phyloP scores from a whole-genome alignment of 2,888 invertebrate genomes.

The Dascillus cervinus region DNA sequence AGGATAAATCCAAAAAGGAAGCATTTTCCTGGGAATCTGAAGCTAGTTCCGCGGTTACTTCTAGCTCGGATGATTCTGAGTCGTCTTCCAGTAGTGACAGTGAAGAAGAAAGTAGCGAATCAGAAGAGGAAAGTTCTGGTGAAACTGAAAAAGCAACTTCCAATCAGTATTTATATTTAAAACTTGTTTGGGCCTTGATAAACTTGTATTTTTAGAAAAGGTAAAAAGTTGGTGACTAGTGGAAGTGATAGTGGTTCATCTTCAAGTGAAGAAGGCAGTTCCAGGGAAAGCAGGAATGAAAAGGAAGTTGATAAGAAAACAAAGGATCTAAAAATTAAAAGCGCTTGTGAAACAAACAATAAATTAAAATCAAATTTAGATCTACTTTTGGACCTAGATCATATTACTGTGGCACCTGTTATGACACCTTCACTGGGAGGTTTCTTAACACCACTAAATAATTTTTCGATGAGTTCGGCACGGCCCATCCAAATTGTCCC shows the following conservation, averaged over 20 bases:
- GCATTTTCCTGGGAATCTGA: slow-evolving; percentile 39
- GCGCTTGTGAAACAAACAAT: neutral
- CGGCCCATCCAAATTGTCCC: slow-evolving; percentile 51
- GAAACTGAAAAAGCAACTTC: too few relatives aligned
- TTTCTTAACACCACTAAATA: slow-evolving; percentile 57
- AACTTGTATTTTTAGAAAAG: slow-evolving; percentile 7
- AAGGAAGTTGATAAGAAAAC: slow-evolving; percentile 11
- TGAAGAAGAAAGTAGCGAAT: slow-evolving; percentile 18
- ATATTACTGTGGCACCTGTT: slow-evolving; percentile 59
- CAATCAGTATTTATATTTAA: too few relatives aligned
- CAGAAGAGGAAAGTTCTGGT: slow-evolving; percentile 9
- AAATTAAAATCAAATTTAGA: slow-evolving; percentile 65
- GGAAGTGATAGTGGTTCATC: slow-evolving; percentile 8
- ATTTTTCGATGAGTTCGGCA: slow-evolving; percentile 20
- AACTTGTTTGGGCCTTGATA: neutral
- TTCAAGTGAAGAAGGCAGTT: slow-evolving; percentile 6
- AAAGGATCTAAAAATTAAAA: slow-evolving; percentile 23
- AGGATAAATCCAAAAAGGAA: slow-evolving; percentile 27
- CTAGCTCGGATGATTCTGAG: slow-evolving; percentile 35
- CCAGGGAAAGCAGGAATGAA: slow-evolving; percentile 9
- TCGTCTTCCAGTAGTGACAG: slow-evolving; percentile 32
- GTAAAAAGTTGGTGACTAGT: slow-evolving; percentile 5
- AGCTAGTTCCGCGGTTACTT: slow-evolving; percentile 15
- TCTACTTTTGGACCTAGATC: slow-evolving; percentile 71
- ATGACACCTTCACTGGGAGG: slow-evolving; percentile 80